These are phyloP conservation scores for Boloria euphrosyne DNA, from an alignment of 2,888 invertebrate genomes.

Conservation along the genomic window DNA sequence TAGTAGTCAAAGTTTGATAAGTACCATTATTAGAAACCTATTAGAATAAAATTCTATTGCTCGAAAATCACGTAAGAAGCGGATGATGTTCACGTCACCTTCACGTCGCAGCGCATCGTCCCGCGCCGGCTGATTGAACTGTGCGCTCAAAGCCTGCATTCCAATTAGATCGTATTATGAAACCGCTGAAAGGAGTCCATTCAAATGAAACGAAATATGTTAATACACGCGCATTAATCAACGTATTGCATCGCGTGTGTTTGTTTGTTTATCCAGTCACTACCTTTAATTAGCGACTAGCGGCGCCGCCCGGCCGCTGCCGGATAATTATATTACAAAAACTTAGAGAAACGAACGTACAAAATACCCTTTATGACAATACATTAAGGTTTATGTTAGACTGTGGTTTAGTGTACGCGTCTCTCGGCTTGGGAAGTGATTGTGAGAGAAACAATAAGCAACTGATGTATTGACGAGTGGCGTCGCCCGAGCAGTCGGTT, in stretches of 20 bases:
- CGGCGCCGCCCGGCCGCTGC: constrained; percentile 31
- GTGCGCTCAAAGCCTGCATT: constrained; percentile 8
- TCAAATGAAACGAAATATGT: constrained; percentile 41
- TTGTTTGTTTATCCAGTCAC: constrained; percentile 65
- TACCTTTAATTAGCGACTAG: constrained; percentile 58
- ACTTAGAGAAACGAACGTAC: background rate
- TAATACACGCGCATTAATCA: constrained; percentile 27
- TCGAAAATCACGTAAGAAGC: constrained; percentile 6
- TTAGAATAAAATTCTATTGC: constrained; percentile 1
- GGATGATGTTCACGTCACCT: background rate
- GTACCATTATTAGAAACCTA: background rate
- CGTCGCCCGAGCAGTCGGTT: too few species aligned
- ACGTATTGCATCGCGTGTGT: constrained; percentile 34
- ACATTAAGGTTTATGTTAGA: background rate
- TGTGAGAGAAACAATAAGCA: constrained; percentile 10
- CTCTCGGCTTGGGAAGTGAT: constrained; percentile 5
- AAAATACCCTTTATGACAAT: background rate
- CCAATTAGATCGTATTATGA: constrained; percentile 35
- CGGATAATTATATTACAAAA: background rate
- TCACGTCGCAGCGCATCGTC: background rate
- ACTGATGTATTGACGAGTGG: too few species aligned
- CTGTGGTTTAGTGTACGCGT: background rate
- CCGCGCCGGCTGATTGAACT: constrained; percentile 5
- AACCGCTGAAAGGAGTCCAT: constrained; percentile 41
- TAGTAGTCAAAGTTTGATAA: too few species aligned